Percentiles rank a stretch among this genome's conserved stretches.
These are phyloP conservation scores for Nasonia oneida DNA, from an alignment of 2,888 invertebrate species.

Conservation along the genomic window DNA sequence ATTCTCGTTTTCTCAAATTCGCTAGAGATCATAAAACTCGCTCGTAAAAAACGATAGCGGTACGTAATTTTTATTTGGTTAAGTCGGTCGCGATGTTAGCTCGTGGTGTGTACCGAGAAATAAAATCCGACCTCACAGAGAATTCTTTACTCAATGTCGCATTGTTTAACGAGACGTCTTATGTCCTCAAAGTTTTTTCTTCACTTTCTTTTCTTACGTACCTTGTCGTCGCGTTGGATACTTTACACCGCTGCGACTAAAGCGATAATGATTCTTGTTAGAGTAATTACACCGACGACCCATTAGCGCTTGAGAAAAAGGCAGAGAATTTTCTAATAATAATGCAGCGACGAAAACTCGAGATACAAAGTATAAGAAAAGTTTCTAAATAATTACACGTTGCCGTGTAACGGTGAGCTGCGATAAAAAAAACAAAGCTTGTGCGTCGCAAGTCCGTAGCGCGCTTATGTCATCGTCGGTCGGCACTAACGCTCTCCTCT, in stretches of 20 bases:
- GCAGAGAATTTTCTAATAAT: not conserved
- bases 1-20: not conserved
- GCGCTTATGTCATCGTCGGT: not conserved
- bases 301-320: not conserved
- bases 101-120: not conserved
- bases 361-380: not conserved
- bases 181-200: not conserved
- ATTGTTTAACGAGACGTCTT: not conserved
- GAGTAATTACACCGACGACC: not conserved
- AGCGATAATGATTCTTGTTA: not conserved
- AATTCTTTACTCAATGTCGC: conserved; percentile 25
- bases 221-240: not conserved
- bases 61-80: not conserved
- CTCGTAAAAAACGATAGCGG: not conserved
- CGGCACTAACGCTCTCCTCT: not conserved
- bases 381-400: not conserved
- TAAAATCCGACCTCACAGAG: conserved; percentile 39
- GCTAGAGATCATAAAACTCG: not conserved
- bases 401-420: not conserved
- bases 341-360: not conserved
- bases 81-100: conserved; percentile 3
- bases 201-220: not conserved
- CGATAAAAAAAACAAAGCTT: not conserved
- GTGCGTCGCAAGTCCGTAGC: not conserved
- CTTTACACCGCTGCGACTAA: not conserved